Evolutionary conservation across 2,888 invertebrate species (phyloP).

Genomic region (Hipparchia semele): DNA sequence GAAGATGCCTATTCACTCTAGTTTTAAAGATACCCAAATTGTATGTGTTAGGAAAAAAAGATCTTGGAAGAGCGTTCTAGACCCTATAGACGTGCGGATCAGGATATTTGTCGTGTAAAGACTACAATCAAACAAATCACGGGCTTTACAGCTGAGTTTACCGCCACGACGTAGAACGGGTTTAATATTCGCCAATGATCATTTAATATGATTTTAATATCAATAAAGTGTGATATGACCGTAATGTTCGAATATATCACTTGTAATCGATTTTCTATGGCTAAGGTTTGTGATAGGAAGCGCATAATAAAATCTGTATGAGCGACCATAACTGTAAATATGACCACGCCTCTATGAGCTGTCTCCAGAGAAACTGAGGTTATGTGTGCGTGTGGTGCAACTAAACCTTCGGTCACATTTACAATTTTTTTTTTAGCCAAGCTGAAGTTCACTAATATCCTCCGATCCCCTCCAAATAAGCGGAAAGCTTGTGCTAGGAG

Average conservation of each 20-base stretch:
- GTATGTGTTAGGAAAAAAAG: too few relatives aligned
- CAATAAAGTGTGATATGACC: background rate
- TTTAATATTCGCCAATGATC: background rate
- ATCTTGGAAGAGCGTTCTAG: too few relatives aligned
- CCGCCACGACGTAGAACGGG: background rate
- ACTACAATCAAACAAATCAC: too few relatives aligned
- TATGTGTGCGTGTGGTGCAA: conserved; percentile 32
- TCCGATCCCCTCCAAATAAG: too few relatives aligned
- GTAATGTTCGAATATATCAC: conserved; percentile 16
- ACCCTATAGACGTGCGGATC: too few relatives aligned
- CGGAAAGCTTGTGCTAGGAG: too few relatives aligned
- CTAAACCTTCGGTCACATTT: conserved; percentile 36
- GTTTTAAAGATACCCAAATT: too few relatives aligned
- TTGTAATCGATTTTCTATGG: conserved; percentile 24
- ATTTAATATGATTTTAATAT: background rate
- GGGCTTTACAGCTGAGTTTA: too few relatives aligned
- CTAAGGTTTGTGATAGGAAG: conserved; percentile 26
- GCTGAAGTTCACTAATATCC: too few relatives aligned
- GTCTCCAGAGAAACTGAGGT: conserved; percentile 38
- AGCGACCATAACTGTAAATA: conserved; percentile 43
- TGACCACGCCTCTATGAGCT: conserved; percentile 42
- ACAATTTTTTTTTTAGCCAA: too few relatives aligned
- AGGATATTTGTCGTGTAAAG: too few relatives aligned
- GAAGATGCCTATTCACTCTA: too few relatives aligned
- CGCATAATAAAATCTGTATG: conserved; percentile 32